Evolutionary conservation across 1,140 invertebrate species (phyloP).

Genomic region (Aphidius gifuensis): DNA sequence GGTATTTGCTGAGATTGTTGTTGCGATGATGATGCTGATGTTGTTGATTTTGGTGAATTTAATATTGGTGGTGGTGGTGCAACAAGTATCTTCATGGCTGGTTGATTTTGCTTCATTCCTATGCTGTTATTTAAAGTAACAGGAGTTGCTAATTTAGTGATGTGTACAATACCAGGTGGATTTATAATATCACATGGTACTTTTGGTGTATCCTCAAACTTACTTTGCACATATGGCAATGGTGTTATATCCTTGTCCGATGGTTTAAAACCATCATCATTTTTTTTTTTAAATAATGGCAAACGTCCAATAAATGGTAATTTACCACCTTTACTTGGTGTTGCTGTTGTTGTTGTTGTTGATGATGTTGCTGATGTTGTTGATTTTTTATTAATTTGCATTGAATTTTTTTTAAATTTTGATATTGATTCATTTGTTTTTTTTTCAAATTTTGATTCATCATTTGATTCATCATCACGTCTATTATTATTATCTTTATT

Average conservation of each 20-base stretch:
- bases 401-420: slow-evolving; percentile 39
- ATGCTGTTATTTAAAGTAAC: slow-evolving; percentile 31
- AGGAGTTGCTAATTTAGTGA: slow-evolving; percentile 56
- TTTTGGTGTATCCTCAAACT: slow-evolving; percentile 51
- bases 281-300: slow-evolving; percentile 66
- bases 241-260: slow-evolving; percentile 49
- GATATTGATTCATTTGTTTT: slow-evolving; percentile 38
- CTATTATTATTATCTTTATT: slow-evolving; percentile 45
- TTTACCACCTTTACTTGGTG: slow-evolving; percentile 51
- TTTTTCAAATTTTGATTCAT: slow-evolving; percentile 55
- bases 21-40: slow-evolving; percentile 3
- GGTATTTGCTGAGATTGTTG: slow-evolving; percentile 6
- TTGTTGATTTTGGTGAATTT: slow-evolving; percentile 33
- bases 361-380: slow-evolving; percentile 21
- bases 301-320: slow-evolving; percentile 68
- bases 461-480: slow-evolving; percentile 42
- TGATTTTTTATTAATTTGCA: slow-evolving; percentile 35
- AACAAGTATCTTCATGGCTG: slow-evolving; percentile 47
- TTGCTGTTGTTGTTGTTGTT: slow-evolving; percentile 32
- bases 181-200: slow-evolving; percentile 52
- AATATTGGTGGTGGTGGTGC: slow-evolving; percentile 46
- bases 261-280: slow-evolving; percentile 46
- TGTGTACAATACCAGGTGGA: slow-evolving; percentile 57
- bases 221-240: slow-evolving; percentile 49
- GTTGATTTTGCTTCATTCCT: slow-evolving; percentile 20